A percentile compares a stretch with the other conserved stretches of the same genome.
Evolutionary conservation across 2,888 invertebrate genomes (phyloP).

Genomic region (Drosophila prostipennis): DNA sequence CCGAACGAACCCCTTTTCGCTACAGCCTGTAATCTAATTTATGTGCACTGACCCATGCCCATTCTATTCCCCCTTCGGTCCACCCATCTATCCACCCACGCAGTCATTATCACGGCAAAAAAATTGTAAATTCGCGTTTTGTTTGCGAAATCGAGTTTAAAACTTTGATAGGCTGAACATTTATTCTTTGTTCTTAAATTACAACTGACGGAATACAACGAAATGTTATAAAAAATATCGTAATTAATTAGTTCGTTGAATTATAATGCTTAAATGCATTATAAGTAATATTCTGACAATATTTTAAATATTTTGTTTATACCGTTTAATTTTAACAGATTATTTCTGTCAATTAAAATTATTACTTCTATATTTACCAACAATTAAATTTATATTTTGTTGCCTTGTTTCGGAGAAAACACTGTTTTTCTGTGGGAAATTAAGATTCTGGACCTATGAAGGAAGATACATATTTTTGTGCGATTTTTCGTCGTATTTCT

Average conservation of each 20-base stretch:
- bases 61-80: background rate
- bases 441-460: too few species aligned
- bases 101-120: constrained; percentile 11
- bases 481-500: too few species aligned
- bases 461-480: too few species aligned
- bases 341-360: too few species aligned
- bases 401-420: too few species aligned
- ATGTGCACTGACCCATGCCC: constrained; percentile 49
- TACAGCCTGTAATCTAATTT: constrained; percentile 67
- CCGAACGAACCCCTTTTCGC: constrained; percentile 25
- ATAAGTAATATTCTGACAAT: too few species aligned
- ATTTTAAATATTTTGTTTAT: too few species aligned
- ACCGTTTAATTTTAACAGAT: too few species aligned
- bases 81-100: background rate
- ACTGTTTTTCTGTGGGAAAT: too few species aligned
- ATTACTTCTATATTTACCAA: too few species aligned
- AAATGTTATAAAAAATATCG: background rate
- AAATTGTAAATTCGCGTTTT: background rate
- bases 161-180: background rate
- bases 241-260: background rate
- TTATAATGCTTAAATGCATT: too few species aligned
- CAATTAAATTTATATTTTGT: too few species aligned
- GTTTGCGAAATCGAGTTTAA: background rate
- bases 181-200: background rate
- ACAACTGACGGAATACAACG: background rate